Conservation (phyloP, 1,140 invertebrate genomes). For the Probaryconus sp. region DNA sequence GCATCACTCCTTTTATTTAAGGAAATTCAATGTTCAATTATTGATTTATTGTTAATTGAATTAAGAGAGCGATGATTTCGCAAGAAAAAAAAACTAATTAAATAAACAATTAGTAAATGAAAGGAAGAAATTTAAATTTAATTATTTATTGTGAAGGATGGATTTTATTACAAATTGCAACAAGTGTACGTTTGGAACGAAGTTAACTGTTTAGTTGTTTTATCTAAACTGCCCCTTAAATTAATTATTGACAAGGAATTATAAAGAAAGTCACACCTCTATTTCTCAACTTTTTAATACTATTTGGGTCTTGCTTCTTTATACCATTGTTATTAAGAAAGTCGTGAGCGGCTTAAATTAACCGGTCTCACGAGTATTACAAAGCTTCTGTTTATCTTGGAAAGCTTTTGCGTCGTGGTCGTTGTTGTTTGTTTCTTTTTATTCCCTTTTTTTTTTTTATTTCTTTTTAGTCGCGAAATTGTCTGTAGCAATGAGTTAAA, state of each 20-base stretch:
- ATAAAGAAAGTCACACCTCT: slow-evolving; percentile 50
- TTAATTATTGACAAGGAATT: slow-evolving; percentile 54
- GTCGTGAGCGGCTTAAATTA: slow-evolving; percentile 60
- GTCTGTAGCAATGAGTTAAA: slow-evolving; percentile 23
- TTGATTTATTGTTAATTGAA: too few species aligned
- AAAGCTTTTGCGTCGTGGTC: slow-evolving; percentile 25
- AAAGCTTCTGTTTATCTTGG: slow-evolving; percentile 60
- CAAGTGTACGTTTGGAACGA: slow-evolving; percentile 25
- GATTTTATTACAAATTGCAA: slow-evolving; percentile 20
- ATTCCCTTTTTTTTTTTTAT: too few species aligned
- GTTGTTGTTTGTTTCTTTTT: too few species aligned
- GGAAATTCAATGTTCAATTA: too few species aligned
- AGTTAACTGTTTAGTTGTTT: not conserved
- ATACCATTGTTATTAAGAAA: slow-evolving; percentile 56
- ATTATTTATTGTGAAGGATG: too few species aligned
- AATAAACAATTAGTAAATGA: too few species aligned
- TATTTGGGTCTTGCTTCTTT: slow-evolving; percentile 36
- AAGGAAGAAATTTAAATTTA: too few species aligned
- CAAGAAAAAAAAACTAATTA: too few species aligned
- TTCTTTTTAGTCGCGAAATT: slow-evolving; percentile 25
- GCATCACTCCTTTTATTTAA: too few species aligned
- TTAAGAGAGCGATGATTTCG: too few species aligned
- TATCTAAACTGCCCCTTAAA: slow-evolving; percentile 32
- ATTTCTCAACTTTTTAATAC: slow-evolving; percentile 55
- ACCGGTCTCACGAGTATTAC: slow-evolving; percentile 58